Evolutionary conservation across 2,888 invertebrate species (phyloP).

Genomic region (Odontocerum albicorne): DNA sequence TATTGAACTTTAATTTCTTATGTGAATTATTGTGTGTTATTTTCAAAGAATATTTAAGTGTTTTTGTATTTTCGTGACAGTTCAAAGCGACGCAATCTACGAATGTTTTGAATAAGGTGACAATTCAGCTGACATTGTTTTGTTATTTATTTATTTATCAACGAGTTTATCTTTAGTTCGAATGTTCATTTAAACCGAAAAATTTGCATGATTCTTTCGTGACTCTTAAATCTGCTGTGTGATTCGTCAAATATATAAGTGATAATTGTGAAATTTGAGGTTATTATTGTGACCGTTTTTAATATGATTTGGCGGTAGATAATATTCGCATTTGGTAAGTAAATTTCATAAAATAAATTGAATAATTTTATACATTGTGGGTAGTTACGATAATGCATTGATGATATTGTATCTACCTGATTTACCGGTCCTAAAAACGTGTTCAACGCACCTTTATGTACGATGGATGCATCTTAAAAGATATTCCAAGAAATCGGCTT

Average conservation of each 20-base stretch:
- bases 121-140: slow-evolving; percentile 14
- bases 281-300: slow-evolving; percentile 10
- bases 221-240: no score
- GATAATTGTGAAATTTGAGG: slow-evolving; percentile 9
- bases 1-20: not conserved
- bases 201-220: no score
- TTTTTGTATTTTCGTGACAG: slow-evolving; percentile 7
- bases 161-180: no score
- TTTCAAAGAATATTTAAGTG: not conserved
- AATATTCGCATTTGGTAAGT: slow-evolving; percentile 9
- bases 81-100: not conserved
- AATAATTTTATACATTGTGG: not conserved
- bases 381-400: not conserved
- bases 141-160: no score
- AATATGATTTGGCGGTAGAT: slow-evolving; percentile 2
- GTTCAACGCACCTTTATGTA: not conserved
- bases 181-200: no score
- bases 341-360: not conserved
- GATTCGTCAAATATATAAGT: slow-evolving; percentile 5
- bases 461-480: slow-evolving; percentile 1
- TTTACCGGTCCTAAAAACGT: slow-evolving; percentile 5
- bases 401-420: slow-evolving; percentile 4
- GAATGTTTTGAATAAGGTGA: slow-evolving; percentile 11
- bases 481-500: no score
- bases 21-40: not conserved